Evolutionary conservation across 2,888 invertebrate species (phyloP).

Genomic region (Diarsia brunnea): DNA sequence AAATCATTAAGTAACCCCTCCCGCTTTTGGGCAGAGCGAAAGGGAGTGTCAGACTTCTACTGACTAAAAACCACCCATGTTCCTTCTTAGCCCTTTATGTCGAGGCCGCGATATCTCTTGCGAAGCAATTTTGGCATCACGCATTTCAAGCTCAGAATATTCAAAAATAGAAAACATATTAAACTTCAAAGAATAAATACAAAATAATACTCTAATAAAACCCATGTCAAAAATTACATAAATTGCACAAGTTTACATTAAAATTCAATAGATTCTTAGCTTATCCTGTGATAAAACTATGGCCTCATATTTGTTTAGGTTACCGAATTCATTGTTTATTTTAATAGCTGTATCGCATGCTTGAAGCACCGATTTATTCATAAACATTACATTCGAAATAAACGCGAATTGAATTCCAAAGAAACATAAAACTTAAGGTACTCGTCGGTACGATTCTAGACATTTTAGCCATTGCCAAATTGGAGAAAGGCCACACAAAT

Average conservation of each 20-base stretch:
- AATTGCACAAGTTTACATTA: conserved; percentile 6
- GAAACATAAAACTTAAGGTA: conserved; percentile 5
- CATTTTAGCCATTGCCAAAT: conserved; percentile 2
- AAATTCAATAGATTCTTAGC: conserved; percentile 7
- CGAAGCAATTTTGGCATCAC: background rate
- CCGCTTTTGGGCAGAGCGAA: too few species aligned
- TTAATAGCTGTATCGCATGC: conserved; percentile 43
- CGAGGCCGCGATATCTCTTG: too few species aligned
- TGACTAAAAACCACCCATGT: too few species aligned
- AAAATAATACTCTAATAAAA: background rate
- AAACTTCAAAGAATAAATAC: background rate
- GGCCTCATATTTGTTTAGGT: conserved; percentile 26
- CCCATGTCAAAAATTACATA: background rate
- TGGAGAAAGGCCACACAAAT: background rate
- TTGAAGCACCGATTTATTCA: conserved; percentile 10
- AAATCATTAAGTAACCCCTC: too few species aligned
- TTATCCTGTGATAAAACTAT: conserved; percentile 28
- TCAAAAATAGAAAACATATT: background rate
- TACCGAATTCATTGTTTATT: conserved; percentile 28
- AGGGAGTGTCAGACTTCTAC: too few species aligned
- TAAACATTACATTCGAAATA: background rate
- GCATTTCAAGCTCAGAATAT: background rate
- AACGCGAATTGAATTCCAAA: conserved; percentile 17
- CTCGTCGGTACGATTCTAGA: conserved; percentile 3
- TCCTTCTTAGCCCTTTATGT: too few species aligned